Evolutionary conservation across 1,140 invertebrate genomes (phyloP), one percentile per base, ranked within the genome.

Genomic region (Drosophila bipectinata): DNA sequence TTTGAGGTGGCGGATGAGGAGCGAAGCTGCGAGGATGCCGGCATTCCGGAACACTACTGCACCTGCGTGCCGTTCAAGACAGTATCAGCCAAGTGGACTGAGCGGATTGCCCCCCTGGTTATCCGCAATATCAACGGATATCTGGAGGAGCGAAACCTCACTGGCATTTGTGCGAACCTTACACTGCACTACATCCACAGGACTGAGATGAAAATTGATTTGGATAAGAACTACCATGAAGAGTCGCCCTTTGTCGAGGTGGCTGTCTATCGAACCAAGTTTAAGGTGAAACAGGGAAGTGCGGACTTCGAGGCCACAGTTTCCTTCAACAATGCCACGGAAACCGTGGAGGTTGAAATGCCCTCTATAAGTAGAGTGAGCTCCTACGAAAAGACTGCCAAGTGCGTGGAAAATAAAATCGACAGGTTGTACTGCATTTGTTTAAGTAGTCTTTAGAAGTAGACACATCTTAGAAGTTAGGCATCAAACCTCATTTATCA

Each of bases 11-110:
- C 96, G 1, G 93, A 94, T 0, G 83, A 79, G 3, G 92, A 94
- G 34, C 92, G 97, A 30, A 94, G 94, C 1, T 98, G 97, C 85
- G 77, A 84, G 5, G 94, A 95, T 47, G 95, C 94, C 1, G 93
- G 93, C 0, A 94, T 98, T 3, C 91, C 93, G 0, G 92, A 94
- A 26, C 95, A 96, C 75, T 97, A 95, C 94, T 97, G 96, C 83
- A 53, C 51, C 4, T 53, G 10, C 18, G 28, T 21, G 0, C 51
- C 51, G 0, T 94, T 93, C 54, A 89, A 92, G 15, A 73, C 90
- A 0, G 60, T 92, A 18, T 59, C 84, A 0, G 81, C 92, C 4
- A 87, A 90, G 49, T 79, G 77, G 77, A 26, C 69, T 0, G 4
- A 44, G 4, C 74, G 59, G 4, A 77, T 79, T 21, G 71, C 75